A percentile compares a stretch with the other conserved stretches of the same genome.
phyloP scores from a whole-genome alignment of 2,797 vertebrate genomes.

The Zenarchopterus dispar region DNA sequence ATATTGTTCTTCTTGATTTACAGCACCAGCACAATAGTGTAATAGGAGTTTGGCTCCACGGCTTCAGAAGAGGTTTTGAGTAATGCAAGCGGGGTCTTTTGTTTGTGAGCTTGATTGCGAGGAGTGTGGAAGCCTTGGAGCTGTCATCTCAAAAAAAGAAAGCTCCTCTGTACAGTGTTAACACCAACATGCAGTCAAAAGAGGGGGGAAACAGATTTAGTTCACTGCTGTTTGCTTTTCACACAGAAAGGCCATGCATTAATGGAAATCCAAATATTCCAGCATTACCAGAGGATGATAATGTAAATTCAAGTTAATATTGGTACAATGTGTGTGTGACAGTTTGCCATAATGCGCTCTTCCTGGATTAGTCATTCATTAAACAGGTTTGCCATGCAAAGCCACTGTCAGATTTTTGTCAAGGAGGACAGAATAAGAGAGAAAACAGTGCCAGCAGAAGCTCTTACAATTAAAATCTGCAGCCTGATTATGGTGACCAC shows the following conservation, averaged over 20 bases:
- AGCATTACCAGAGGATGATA: conserved; percentile 87
- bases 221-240: conserved; percentile 80
- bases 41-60: conserved; percentile 79
- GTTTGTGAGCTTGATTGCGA: conserved; percentile 80
- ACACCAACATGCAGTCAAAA: conserved; percentile 76
- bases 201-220: conserved; percentile 73
- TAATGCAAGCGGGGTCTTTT: conserved; percentile 79
- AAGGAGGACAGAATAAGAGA: conserved; percentile 72
- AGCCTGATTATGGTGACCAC: conserved; percentile 76
- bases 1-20: conserved; percentile 82
- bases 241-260: conserved; percentile 76
- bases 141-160: conserved; percentile 81
- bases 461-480: conserved; percentile 82
- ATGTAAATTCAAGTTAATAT: conserved; percentile 89
- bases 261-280: conserved; percentile 85
- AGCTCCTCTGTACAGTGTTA: conserved; percentile 70
- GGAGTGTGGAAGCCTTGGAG: conserved; percentile 73
- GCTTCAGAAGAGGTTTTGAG: conserved; percentile 76
- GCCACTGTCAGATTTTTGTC: conserved; percentile 88
- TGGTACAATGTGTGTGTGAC: conserved; percentile 85
- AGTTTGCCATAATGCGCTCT: conserved; percentile 85
- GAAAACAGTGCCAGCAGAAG: conserved; percentile 70
- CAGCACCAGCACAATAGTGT: conserved; percentile 74
- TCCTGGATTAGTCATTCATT: conserved; percentile 85
- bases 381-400: conserved; percentile 88